A percentile compares a stretch with the other conserved stretches of the same genome.
phyloP scores from a whole-genome alignment of 2,888 invertebrate genomes.

The Clusia tigrina region DNA sequence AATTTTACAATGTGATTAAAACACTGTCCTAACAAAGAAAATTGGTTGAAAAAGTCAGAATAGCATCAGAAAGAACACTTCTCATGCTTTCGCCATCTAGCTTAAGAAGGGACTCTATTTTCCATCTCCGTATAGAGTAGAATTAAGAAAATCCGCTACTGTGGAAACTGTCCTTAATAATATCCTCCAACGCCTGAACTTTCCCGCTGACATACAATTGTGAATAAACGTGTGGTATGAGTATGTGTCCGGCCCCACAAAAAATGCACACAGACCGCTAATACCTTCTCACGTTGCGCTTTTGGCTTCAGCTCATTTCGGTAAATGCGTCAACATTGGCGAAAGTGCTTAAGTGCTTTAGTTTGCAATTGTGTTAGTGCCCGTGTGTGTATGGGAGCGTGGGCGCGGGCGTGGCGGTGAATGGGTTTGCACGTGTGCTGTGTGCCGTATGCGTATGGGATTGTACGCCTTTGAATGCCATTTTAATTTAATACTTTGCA shows the following conservation, averaged over 20 bases:
- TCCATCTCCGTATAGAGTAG: too few relatives aligned
- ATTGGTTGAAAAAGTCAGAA: too few relatives aligned
- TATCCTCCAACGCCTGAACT: too few relatives aligned
- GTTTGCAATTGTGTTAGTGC: not conserved
- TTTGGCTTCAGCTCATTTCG: conserved; percentile 7
- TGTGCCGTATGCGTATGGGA: not conserved
- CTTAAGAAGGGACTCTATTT: too few relatives aligned
- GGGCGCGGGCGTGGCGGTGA: not conserved
- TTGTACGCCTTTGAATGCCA: not conserved
- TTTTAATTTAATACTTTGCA: conserved; percentile 3
- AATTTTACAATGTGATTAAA: too few relatives aligned
- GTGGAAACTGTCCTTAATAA: too few relatives aligned
- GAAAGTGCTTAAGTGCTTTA: conserved; percentile 4
- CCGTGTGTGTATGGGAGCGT: not conserved
- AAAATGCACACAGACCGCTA: not conserved
- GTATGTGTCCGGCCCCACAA: not conserved
- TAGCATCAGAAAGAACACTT: too few relatives aligned
- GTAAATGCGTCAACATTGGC: conserved; percentile 7
- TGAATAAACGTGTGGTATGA: too few relatives aligned
- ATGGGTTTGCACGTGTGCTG: not conserved
- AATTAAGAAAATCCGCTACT: too few relatives aligned
- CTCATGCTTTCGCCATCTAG: too few relatives aligned
- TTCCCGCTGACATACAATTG: not conserved
- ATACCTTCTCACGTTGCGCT: not conserved
- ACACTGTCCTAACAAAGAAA: too few relatives aligned